Evolutionary conservation across 2,113 vertebrate genomes (phyloP).

Genomic region (Procapra przewalskii): DNA sequence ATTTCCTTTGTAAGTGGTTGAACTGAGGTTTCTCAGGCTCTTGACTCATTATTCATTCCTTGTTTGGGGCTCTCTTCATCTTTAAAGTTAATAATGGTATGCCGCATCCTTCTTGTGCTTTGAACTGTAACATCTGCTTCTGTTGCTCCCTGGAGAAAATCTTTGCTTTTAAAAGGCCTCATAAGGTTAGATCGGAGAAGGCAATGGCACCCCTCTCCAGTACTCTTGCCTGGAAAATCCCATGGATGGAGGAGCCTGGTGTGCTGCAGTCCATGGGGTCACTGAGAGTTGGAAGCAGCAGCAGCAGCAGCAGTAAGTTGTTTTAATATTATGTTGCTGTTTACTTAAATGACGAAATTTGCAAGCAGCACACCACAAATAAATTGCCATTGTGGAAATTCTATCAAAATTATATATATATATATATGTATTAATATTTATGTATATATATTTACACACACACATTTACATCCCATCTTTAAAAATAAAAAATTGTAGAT

Average conservation of each 20-base stretch:
- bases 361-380: neutral
- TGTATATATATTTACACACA: neutral
- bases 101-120: neutral
- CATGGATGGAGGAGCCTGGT: no score
- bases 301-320: neutral
- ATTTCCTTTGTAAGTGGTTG: neutral
- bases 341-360: neutral
- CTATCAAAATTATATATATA: neutral
- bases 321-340: neutral
- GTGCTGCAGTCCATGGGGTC: no score
- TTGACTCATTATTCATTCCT: neutral
- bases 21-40: neutral
- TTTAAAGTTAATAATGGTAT: neutral
- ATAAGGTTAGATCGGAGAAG: neutral
- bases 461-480: neutral
- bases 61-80: neutral
- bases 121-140: neutral
- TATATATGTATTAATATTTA: neutral
- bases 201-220: no score
- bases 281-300: no score
- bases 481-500: neutral
- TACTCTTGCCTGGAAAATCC: no score
- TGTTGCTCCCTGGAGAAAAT: neutral
- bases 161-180: neutral
- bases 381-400: neutral